A percentile compares a stretch with the other conserved stretches of the same genome.
Evolutionary conservation across 2,888 invertebrate genomes (phyloP).

Genomic region (Metalampra italica): DNA sequence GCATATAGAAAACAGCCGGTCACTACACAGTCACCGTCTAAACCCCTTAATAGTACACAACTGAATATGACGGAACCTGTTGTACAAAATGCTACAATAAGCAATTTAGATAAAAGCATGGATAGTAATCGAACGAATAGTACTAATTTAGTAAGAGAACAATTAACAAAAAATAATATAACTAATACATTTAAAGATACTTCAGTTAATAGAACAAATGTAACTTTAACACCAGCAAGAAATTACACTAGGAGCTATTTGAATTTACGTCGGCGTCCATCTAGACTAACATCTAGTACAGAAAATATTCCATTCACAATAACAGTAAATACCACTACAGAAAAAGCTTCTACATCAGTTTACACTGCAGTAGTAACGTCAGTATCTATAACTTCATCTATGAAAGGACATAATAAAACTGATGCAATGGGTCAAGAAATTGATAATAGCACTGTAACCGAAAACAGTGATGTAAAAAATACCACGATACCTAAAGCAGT

Average conservation of each 20-base stretch:
- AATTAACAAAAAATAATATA: conserved; percentile 22
- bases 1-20: conserved; percentile 65
- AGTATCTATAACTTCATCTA: conserved; percentile 72
- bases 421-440: conserved; percentile 40
- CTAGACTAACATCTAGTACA: conserved; percentile 49
- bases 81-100: conserved; percentile 40
- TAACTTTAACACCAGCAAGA: conserved; percentile 36
- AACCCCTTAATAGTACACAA: conserved; percentile 44
- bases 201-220: conserved; percentile 25
- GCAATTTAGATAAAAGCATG: conserved; percentile 36
- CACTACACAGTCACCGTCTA: conserved; percentile 46
- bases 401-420: conserved; percentile 69
- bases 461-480: conserved; percentile 29
- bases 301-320: conserved; percentile 37
- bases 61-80: conserved; percentile 53
- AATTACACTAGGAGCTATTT: conserved; percentile 61
- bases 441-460: conserved; percentile 40
- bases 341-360: conserved; percentile 67
- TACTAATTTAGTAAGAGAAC: conserved; percentile 25
- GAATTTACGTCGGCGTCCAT: conserved; percentile 56
- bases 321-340: conserved; percentile 53
- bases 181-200: conserved; percentile 33
- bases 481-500: conserved; percentile 31
- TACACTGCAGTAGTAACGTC: conserved; percentile 76
- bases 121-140: conserved; percentile 31